A percentile compares a stretch with the other conserved stretches of the same genome.
phyloP scores from a whole-genome alignment of 1,140 invertebrate genomes.

The Neodiprion fabricii region DNA sequence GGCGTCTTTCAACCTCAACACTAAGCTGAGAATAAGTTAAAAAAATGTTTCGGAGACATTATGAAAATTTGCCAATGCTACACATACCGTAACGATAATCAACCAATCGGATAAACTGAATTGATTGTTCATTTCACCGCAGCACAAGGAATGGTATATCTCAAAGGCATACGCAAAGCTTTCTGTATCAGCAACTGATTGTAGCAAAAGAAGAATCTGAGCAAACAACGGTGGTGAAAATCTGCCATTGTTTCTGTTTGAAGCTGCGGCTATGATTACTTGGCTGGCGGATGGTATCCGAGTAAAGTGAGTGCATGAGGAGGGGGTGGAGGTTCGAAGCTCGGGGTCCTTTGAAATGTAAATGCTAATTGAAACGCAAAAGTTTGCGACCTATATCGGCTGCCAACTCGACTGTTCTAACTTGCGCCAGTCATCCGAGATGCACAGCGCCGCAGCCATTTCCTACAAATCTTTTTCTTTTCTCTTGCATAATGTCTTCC shows the following conservation, averaged over 20 bases:
- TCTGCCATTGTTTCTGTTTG: conserved; percentile 33
- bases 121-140: no score
- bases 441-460: no score
- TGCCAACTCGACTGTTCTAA: conserved; percentile 9
- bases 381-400: conserved; percentile 37
- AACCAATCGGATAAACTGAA: no score
- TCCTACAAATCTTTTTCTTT: neutral
- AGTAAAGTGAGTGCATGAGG: no score
- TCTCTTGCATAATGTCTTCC: neutral
- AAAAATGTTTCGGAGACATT: no score
- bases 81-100: no score
- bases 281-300: neutral
- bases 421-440: neutral
- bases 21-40: no score
- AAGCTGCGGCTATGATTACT: conserved; percentile 23
- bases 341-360: conserved; percentile 38
- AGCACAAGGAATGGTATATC: no score
- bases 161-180: no score
- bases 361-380: conserved; percentile 42
- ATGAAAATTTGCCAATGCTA: no score
- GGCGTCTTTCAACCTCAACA: no score
- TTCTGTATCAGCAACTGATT: neutral
- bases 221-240: conserved; percentile 1
- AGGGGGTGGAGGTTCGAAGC: conserved; percentile 15
- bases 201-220: neutral